A percentile compares a stretch with the other conserved stretches of the same genome.
Evolutionary conservation across 1,140 invertebrate genomes (phyloP).

Genomic region (Heliconius himera): DNA sequence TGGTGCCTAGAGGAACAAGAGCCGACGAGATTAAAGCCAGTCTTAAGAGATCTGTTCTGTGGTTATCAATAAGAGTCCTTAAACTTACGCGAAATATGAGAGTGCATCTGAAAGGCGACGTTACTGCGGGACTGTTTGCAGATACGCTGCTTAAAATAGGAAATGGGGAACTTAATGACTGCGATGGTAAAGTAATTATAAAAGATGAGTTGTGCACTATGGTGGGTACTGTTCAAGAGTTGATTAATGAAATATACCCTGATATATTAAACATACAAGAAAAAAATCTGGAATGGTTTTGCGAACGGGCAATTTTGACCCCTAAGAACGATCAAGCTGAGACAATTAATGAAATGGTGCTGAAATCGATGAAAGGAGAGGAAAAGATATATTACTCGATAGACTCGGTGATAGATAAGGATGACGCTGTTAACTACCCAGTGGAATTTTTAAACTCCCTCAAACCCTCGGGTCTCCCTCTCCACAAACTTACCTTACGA

Average conservation of each 20-base stretch:
- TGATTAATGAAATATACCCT: no score
- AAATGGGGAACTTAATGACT: slow-evolving; percentile 50
- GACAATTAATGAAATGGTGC: slow-evolving; percentile 44
- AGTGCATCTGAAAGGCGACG: slow-evolving; percentile 41
- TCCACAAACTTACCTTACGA: no score
- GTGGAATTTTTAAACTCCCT: no score
- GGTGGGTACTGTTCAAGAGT: no score
- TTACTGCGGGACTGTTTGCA: slow-evolving; percentile 39
- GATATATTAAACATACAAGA: no score
- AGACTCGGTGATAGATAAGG: no score
- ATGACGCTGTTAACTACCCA: no score
- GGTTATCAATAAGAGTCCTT: slow-evolving; percentile 47
- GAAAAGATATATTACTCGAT: no score
- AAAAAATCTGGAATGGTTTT: slow-evolving; percentile 1
- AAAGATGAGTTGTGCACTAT: no score
- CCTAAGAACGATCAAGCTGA: slow-evolving; percentile 32
- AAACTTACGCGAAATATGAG: slow-evolving; percentile 54
- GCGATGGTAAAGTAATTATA: slow-evolving; percentile 44
- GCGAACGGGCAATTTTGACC: no score
- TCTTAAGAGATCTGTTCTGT: slow-evolving; percentile 51
- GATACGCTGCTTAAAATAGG: slow-evolving; percentile 48
- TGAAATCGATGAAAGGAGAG: no score
- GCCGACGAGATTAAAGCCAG: slow-evolving; percentile 54
- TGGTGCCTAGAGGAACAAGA: slow-evolving; percentile 63
- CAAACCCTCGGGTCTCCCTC: no score